Evolutionary conservation across 2,113 vertebrate species (phyloP).

Genomic region (Chitala chitala): DNA sequence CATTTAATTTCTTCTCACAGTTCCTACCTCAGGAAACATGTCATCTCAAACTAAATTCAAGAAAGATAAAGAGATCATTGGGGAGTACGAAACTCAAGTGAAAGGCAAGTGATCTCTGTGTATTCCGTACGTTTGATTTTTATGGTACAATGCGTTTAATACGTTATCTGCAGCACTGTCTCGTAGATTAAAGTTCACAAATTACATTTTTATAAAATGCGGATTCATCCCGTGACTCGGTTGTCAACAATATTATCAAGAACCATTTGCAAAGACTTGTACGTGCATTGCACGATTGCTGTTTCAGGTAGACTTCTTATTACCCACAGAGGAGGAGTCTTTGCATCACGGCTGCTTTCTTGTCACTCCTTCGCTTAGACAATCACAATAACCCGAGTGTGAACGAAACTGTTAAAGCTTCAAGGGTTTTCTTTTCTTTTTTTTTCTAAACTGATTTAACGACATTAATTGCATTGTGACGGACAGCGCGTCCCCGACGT

Average conservation of each 20-base stretch:
- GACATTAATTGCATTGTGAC: neutral
- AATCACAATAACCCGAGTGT: neutral
- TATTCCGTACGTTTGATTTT: neutral
- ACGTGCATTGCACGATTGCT: too few relatives aligned
- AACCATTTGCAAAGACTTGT: too few relatives aligned
- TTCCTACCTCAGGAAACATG: slow-evolving; percentile 65
- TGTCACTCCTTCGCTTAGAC: neutral
- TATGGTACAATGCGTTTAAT: too few relatives aligned
- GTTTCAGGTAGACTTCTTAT: too few relatives aligned
- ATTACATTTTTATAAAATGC: neutral
- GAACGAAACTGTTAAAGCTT: neutral
- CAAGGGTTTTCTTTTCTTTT: too few relatives aligned
- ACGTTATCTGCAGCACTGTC: too few relatives aligned
- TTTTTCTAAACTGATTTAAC: too few relatives aligned
- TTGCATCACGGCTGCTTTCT: neutral
- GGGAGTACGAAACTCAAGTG: slow-evolving; percentile 92
- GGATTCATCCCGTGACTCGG: too few relatives aligned
- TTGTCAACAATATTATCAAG: too few relatives aligned
- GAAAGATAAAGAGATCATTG: slow-evolving; percentile 97
- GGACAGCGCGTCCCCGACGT: neutral
- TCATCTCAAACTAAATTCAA: slow-evolving; percentile 88
- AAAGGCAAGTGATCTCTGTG: slow-evolving; percentile 71
- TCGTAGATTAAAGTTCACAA: too few relatives aligned
- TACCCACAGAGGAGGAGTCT: neutral
- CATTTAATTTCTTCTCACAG: slow-evolving; percentile 44